A percentile compares a stretch with the other conserved stretches of the same genome.
Conservation (phyloP, 2,113 vertebrate genomes). For the Bubo bubo region DNA sequence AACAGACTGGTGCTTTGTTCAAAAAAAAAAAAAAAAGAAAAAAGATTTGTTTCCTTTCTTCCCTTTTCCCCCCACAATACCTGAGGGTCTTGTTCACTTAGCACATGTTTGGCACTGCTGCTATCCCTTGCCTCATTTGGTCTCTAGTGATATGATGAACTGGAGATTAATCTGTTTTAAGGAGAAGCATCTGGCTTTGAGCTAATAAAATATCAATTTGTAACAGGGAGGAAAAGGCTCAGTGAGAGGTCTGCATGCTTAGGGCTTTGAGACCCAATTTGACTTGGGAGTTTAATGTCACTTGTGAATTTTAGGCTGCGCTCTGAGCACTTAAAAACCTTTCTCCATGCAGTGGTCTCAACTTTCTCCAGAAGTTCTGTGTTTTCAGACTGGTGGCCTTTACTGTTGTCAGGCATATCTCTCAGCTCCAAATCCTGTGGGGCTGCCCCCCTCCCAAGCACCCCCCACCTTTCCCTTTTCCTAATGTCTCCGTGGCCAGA, state of each 20-base stretch:
- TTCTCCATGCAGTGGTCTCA: neutral
- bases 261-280: neutral
- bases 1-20: neutral
- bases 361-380: neutral
- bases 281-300: neutral
- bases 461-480: neutral
- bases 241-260: neutral
- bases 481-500: slow-evolving; percentile 9
- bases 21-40: neutral
- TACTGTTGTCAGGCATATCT: neutral
- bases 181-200: slow-evolving; percentile 69
- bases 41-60: neutral
- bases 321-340: neutral
- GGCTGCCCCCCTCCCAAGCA: neutral
- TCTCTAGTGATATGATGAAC: slow-evolving; percentile 42
- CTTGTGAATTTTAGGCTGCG: neutral
- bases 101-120: slow-evolving; percentile 6
- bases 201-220: slow-evolving; percentile 70
- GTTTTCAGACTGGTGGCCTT: neutral
- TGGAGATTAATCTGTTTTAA: slow-evolving; percentile 68
- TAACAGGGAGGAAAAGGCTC: slow-evolving; percentile 48
- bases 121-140: neutral
- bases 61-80: rapidly evolving
- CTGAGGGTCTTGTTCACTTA: neutral
- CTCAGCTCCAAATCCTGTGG: neutral